A percentile compares a stretch with the other conserved stretches of the same genome.
These are phyloP conservation scores for Lepidurus apus DNA, from an alignment of 1,140 invertebrate genomes.

Conservation along the genomic window DNA sequence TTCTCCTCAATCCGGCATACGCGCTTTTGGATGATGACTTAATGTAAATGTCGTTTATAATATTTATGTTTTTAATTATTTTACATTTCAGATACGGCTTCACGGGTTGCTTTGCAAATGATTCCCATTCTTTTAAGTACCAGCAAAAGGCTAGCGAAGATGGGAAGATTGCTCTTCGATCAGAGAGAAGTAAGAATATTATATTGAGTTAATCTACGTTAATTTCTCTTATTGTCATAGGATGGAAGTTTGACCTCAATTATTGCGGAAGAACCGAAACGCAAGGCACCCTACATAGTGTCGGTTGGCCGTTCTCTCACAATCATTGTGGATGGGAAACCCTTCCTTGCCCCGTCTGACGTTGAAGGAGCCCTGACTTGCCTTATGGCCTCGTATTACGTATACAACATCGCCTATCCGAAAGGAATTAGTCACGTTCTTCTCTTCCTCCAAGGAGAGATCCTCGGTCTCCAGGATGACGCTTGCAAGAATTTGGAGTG, in stretches of 20 bases:
- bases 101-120: neutral
- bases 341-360: neutral
- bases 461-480: too few relatives aligned
- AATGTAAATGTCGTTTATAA: neutral
- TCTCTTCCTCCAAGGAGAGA: too few relatives aligned
- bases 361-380: neutral
- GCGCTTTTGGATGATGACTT: neutral
- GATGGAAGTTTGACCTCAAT: too few relatives aligned
- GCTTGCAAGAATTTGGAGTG: too few relatives aligned
- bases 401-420: too few relatives aligned
- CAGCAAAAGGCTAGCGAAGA: neutral
- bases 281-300: neutral
- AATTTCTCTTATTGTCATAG: too few relatives aligned
- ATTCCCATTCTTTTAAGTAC: neutral
- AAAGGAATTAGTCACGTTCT: too few relatives aligned
- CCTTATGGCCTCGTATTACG: too few relatives aligned
- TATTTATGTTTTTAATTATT: neutral
- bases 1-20: neutral
- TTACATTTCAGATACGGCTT: neutral
- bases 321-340: slow-evolving; percentile 1
- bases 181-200: neutral
- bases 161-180: neutral
- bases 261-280: too few relatives aligned
- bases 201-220: too few relatives aligned
- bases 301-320: neutral